Evolutionary conservation across 2,888 invertebrate species (phyloP).

Genomic region (Drosophila demipolita): DNA sequence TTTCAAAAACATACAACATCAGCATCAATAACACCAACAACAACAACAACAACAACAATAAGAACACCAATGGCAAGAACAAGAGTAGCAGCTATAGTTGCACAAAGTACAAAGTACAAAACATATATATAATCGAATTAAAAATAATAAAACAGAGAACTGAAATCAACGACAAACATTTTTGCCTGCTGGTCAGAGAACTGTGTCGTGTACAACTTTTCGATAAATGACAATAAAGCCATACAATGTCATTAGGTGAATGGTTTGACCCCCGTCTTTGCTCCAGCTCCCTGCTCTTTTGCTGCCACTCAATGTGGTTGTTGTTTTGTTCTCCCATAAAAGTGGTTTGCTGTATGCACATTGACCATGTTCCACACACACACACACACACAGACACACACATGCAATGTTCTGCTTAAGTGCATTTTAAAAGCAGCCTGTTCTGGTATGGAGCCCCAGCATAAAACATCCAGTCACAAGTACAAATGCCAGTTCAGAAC

Average conservation of each 20-base stretch:
- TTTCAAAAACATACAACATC: constrained; percentile 39
- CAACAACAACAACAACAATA: neutral
- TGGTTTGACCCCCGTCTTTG: constrained; percentile 47
- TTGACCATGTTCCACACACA: constrained; percentile 30
- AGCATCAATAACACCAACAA: constrained; percentile 7
- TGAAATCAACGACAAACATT: constrained; percentile 63
- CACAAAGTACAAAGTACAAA: constrained; percentile 25
- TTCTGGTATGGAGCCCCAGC: constrained; percentile 11
- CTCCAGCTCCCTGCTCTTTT: constrained; percentile 12
- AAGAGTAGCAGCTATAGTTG: constrained; percentile 16
- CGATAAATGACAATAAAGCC: constrained; percentile 80
- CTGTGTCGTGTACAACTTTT: constrained; percentile 62
- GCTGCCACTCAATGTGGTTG: constrained; percentile 20
- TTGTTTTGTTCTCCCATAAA: constrained; percentile 50
- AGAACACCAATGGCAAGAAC: neutral
- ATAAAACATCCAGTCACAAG: constrained; percentile 36
- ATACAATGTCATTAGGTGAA: constrained; percentile 77
- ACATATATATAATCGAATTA: constrained; percentile 69
- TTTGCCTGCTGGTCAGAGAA: constrained; percentile 45
- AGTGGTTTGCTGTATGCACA: constrained; percentile 54
- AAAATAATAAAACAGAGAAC: constrained; percentile 58
- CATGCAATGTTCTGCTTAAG: constrained; percentile 50
- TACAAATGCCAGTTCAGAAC: constrained; percentile 42
- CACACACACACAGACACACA: constrained; percentile 13
- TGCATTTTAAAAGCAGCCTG: constrained; percentile 59